Conservation (phyloP, 2,888 invertebrate genomes). For the Octodonta nipae region DNA sequence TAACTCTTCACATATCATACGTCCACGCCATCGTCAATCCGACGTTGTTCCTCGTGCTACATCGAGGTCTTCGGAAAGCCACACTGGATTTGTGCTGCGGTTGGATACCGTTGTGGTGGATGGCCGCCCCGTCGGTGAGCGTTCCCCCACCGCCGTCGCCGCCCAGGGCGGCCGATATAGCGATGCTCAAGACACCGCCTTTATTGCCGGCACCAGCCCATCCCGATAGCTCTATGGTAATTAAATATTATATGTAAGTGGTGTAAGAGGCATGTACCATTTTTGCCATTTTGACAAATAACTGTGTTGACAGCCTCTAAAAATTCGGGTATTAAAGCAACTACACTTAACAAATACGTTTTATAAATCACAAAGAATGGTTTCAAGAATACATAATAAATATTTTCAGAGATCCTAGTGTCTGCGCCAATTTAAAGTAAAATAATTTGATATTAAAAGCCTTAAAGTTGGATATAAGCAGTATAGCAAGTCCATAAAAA, state of each 20-base stretch:
- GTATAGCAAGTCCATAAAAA: no score
- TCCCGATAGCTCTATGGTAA: constrained; percentile 41
- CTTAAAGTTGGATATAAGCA: no score
- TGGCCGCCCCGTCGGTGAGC: constrained; percentile 38
- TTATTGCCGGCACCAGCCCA: constrained; percentile 39
- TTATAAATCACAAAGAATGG: no score
- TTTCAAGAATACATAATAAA: no score
- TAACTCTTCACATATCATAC: constrained; percentile 75
- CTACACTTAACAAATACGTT: no score
- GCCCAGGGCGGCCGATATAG: constrained; percentile 41
- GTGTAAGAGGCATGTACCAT: no score
- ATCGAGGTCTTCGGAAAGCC: constrained; percentile 60
- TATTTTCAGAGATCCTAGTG: no score
- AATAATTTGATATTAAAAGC: no score
- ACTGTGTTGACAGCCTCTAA: no score
- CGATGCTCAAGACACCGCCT: constrained; percentile 23
- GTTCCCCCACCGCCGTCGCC: constrained; percentile 48
- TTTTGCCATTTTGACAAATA: no score
- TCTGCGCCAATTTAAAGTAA: no score
- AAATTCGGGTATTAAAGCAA: no score
- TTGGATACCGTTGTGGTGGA: constrained; percentile 33
- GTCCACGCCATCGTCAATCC: constrained; percentile 78
- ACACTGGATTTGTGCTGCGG: constrained; percentile 64
- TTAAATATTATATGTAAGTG: constrained; percentile 43
- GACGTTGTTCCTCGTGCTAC: constrained; percentile 62